phyloP scores from a whole-genome alignment of 2,888 invertebrate species.

The Acronicta alni region DNA sequence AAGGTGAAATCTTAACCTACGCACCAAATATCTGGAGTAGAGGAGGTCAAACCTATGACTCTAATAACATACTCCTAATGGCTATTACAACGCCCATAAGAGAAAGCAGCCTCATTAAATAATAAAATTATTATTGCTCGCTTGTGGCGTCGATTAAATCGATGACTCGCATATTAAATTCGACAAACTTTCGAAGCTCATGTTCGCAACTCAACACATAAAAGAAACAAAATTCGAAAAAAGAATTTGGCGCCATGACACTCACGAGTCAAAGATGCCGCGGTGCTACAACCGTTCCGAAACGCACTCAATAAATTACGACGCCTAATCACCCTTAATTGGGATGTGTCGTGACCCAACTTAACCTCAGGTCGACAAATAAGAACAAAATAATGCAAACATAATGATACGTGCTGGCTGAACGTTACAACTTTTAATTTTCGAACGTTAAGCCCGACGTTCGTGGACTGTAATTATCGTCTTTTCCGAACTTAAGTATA shows the following conservation, averaged over 20 bases:
- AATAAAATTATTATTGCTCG: slow-evolving; percentile 55
- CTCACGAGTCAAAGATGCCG: slow-evolving; percentile 74
- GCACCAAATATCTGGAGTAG: slow-evolving; percentile 34
- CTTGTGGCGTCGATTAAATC: slow-evolving; percentile 58
- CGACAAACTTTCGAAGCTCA: slow-evolving; percentile 65
- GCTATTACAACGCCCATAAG: slow-evolving; percentile 51
- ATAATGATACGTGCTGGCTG: slow-evolving; percentile 85
- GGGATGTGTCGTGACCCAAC: slow-evolving; percentile 87
- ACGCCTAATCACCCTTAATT: slow-evolving; percentile 87
- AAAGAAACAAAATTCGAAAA: slow-evolving; percentile 62
- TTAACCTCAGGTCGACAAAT: slow-evolving; percentile 84
- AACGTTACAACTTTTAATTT: slow-evolving; percentile 83
- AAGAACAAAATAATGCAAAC: slow-evolving; percentile 86
- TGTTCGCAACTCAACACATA: slow-evolving; percentile 81
- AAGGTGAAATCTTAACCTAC: slow-evolving; percentile 31
- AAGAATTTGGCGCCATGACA: slow-evolving; percentile 78
- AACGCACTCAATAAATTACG: slow-evolving; percentile 87
- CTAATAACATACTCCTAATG: slow-evolving; percentile 52
- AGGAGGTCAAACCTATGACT: slow-evolving; percentile 52
- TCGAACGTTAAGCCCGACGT: slow-evolving; percentile 78
- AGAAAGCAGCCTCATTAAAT: slow-evolving; percentile 56
- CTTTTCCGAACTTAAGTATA: slow-evolving; percentile 84
- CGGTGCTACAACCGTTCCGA: slow-evolving; percentile 70
- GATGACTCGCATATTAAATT: slow-evolving; percentile 57
- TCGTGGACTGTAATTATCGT: slow-evolving; percentile 85